These are phyloP conservation scores for Scotopteryx bipunctaria DNA, from an alignment of 2,888 invertebrate genomes.

Conservation along the genomic window DNA sequence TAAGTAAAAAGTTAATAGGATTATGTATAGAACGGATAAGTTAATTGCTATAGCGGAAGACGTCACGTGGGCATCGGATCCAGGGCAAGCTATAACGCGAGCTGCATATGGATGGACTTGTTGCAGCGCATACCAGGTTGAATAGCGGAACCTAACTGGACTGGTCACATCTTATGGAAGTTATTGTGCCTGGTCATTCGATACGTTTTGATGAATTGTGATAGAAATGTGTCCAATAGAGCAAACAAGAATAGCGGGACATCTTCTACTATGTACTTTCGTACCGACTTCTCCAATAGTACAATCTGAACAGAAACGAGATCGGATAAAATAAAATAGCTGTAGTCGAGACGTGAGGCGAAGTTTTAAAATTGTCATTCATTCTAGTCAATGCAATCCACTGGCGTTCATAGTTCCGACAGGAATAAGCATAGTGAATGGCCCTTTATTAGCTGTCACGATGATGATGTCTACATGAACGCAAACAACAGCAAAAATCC, in stretches of 20 bases:
- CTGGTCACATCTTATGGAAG: conserved; percentile 31
- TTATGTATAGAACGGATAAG: conserved; percentile 17
- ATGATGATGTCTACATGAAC: too few species aligned
- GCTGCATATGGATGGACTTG: conserved; percentile 56
- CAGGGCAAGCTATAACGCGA: conserved; percentile 36
- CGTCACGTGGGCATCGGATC: conserved; percentile 30
- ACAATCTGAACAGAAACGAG: too few species aligned
- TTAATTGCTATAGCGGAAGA: conserved; percentile 33
- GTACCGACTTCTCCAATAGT: too few species aligned
- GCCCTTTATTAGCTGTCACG: too few species aligned
- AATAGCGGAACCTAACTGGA: conserved; percentile 73
- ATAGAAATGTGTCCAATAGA: neutral
- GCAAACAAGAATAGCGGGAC: neutral
- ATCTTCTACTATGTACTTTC: too few species aligned
- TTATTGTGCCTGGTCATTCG: conserved; percentile 18
- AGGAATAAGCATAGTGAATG: too few species aligned
- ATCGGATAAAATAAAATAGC: too few species aligned
- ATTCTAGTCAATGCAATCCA: too few species aligned
- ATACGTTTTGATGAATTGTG: conserved; percentile 6
- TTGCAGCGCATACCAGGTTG: conserved; percentile 64
- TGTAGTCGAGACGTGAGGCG: too few species aligned
- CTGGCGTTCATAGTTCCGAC: too few species aligned
- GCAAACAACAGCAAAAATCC: too few species aligned
- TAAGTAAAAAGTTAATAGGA: conserved; percentile 17
- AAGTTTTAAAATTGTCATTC: too few species aligned